Conservation (phyloP, 2,113 vertebrate species). For the Neodon shergylaensis region DNA sequence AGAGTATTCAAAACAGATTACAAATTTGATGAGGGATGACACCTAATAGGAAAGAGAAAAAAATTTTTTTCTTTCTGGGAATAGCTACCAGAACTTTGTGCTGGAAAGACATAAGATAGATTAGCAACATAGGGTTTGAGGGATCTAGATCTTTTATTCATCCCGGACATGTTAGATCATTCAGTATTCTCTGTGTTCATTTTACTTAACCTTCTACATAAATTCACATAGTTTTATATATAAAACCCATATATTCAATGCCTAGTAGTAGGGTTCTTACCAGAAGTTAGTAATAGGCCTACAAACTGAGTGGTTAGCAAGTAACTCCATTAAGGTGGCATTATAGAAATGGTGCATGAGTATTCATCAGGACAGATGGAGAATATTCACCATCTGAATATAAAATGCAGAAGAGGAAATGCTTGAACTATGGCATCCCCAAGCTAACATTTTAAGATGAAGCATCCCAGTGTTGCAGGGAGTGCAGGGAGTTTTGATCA, state of each 20-base stretch:
- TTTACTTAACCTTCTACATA: slow-evolving; percentile 47
- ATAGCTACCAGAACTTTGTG: not conserved
- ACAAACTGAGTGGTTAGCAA: not conserved
- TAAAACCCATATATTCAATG: not conserved
- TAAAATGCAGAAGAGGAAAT: not conserved
- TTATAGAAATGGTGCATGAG: not conserved
- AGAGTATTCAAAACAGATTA: slow-evolving; percentile 15
- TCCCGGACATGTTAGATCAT: not conserved
- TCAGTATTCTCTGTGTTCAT: not conserved
- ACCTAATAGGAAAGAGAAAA: not conserved
- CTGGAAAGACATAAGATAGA: not conserved
- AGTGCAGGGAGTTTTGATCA: slow-evolving; percentile 39
- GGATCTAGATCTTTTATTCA: not conserved
- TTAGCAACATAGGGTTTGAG: not conserved
- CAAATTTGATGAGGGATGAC: not conserved
- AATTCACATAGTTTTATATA: not conserved
- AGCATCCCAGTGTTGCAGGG: not conserved
- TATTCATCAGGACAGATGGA: not conserved
- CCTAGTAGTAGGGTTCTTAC: not conserved
- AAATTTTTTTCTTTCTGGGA: slow-evolving; percentile 21
- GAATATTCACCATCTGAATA: not conserved
- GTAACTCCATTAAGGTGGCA: not conserved
- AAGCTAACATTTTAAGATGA: slow-evolving; percentile 56
- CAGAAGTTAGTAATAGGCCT: not conserved
- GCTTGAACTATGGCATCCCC: slow-evolving; percentile 33